Evolutionary conservation across 1,140 invertebrate genomes (phyloP), one percentile per base, ranked within the genome.

Genomic region (Aricia agestis): DNA sequence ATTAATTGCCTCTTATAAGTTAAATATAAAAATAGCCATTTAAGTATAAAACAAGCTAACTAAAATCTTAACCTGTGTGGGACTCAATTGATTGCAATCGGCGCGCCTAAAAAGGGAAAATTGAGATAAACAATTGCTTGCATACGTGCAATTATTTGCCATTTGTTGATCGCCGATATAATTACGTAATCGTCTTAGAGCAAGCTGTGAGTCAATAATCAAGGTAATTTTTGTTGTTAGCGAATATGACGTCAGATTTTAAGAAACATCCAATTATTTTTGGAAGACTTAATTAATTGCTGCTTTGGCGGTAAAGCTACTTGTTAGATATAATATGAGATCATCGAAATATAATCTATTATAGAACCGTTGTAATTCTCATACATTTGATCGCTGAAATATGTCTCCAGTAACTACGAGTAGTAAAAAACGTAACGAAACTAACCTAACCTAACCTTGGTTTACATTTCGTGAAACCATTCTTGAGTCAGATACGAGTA

Each of bases 131-230:
- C 18, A 59, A 18, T 17, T 5, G 17, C 18, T 17, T 5, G 17
- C 18, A 59, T 59, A 59, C 17, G 17, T 63, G 59, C 59, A 63
- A 63, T 63, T 25, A 63, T 63, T 63, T 63, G 6, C 59, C 11
- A 31, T 63, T 19, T 25, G 45, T 63, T 63, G 10, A 7, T 18
- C 18, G 58, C 59, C 18, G 17, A 19, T 19, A 19, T 19, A 25
- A 17, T 63, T 19, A 63, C 59, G 59, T 63, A 63, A 63, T 11
- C 19, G 17, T 1, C 10, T 11, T 19, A 18, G 15, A 19, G 6
- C 18, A 18, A n/a, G n/a, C 6, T 63, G 19, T 63, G 59, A 19
- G 59, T 31, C 59, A 63, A 63, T 63, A 9, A 11, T 59, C 45
- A 52, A 52, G 45, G 45, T 52, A 45, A 52, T 52, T 52, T 13